Evolutionary conservation across 1,140 invertebrate genomes (phyloP), one percentile per base, ranked within the genome.

Genomic region (Berghia stephanieae): DNA sequence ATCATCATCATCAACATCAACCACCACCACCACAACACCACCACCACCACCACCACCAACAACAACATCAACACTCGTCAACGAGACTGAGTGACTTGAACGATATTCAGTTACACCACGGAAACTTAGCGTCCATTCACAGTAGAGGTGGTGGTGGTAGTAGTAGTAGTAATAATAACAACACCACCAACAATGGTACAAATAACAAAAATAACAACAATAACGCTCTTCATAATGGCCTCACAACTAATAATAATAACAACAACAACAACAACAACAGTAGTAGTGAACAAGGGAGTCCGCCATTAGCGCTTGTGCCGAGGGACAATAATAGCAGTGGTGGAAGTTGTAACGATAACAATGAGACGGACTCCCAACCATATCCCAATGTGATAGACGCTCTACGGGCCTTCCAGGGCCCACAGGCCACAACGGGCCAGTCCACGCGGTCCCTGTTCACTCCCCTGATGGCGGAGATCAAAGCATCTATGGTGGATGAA

Each of bases 401-500:
- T 27, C 46, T 81, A 34, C 38, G 73, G 21, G 38, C 49, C 21
- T 66, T 75, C 55, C 68, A 79, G 31, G 36, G 60, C 6, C 34
- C 72, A n/a, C n/a, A n/a, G 6, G 52, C 46, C 21, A 34, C 49
- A 18, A 18, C 49, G 1, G 63, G 42, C 4, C 78, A 73, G 16
- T 42, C 40, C 27, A 70, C 76, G 21, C 76, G 79, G 40, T 75
- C 81, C 10, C 75, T 82, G 40, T 77, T 89, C 75, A 86, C 88
- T 31, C 84, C 83, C 40, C 78, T 88, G 34, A 83, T 89, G 77
- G 75, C 76, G 16, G 87, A 88, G 67, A 77, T 89, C 75, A 87
- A 89, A 81, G 81, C 80, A n/a, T 85, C 82, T 68, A 81, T 88
- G 73, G 74, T 84, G 44, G 84, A 87, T 46, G 86, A 86, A 79